These are phyloP conservation scores for Phataginus tetradactyla DNA, from an alignment of 2,797 vertebrate genomes.

Conservation along the genomic window DNA sequence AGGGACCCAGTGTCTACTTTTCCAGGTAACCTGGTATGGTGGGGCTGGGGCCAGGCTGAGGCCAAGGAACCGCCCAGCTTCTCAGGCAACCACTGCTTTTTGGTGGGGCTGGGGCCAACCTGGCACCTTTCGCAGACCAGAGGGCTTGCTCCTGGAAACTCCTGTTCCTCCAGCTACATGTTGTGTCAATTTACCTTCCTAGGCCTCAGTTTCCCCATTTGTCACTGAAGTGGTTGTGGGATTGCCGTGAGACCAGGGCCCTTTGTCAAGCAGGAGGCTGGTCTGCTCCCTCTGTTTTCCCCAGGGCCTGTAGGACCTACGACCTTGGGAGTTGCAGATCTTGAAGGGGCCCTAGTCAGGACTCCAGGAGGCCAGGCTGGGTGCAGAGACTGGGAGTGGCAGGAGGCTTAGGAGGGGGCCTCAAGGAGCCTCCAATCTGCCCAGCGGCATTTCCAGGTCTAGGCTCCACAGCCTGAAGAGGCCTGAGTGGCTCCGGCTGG, in stretches of 20 bases:
- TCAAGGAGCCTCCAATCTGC: neutral
- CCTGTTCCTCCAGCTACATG: neutral
- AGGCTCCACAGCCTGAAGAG: neutral
- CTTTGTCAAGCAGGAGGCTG: neutral
- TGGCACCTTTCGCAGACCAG: neutral
- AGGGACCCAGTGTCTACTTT: neutral
- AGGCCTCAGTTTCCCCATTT: conserved; percentile 14
- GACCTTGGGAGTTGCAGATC: accelerated
- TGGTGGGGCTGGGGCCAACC: neutral
- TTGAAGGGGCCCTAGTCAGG: neutral
- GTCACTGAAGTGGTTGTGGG: neutral
- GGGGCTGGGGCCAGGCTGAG: neutral
- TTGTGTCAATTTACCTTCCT: neutral
- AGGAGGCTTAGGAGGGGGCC: neutral
- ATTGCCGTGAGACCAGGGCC: neutral
- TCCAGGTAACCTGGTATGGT: neutral
- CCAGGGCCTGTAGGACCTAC: neutral
- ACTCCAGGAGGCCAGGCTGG: neutral
- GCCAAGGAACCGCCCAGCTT: neutral
- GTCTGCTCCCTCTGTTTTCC: neutral
- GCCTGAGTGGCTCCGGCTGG: neutral
- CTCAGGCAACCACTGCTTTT: neutral
- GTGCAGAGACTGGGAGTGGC: neutral
- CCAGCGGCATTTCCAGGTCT: neutral
- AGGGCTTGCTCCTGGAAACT: neutral